These are phyloP conservation scores for Entomobrya proxima DNA, from an alignment of 2,888 invertebrate genomes.

Conservation along the genomic window DNA sequence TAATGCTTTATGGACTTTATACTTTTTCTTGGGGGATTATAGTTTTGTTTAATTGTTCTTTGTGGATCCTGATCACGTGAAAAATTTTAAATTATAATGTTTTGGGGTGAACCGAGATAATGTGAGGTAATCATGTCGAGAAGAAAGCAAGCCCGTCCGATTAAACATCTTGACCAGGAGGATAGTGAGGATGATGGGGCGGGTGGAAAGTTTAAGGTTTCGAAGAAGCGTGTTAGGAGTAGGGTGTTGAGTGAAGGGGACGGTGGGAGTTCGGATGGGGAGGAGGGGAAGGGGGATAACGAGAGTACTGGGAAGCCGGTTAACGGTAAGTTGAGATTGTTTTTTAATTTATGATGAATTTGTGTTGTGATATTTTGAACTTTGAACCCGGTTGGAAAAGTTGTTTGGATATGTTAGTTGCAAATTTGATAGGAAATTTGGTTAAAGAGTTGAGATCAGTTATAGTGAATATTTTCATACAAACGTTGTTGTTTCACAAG, in stretches of 20 bases:
- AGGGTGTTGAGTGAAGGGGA: conserved; percentile 5
- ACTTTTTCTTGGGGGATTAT: neutral
- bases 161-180: conserved; percentile 70
- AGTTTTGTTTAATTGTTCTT: neutral
- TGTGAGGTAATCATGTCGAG: conserved; percentile 62
- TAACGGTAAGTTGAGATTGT: neutral
- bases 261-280: neutral
- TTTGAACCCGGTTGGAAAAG: too few relatives aligned
- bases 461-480: too few relatives aligned
- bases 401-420: too few relatives aligned
- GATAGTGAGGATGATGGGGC: conserved; percentile 58
- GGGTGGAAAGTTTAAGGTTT: neutral
- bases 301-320: neutral
- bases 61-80: conserved; percentile 13
- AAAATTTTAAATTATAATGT: neutral
- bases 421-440: too few relatives aligned
- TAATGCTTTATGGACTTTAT: too few relatives aligned
- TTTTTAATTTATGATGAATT: neutral
- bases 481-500: too few relatives aligned
- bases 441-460: too few relatives aligned
- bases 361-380: neutral
- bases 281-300: neutral
- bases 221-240: neutral
- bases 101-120: neutral
- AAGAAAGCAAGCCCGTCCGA: conserved; percentile 74